phyloP scores from a whole-genome alignment of 2,113 vertebrate genomes.

The Pelusios castaneus region DNA sequence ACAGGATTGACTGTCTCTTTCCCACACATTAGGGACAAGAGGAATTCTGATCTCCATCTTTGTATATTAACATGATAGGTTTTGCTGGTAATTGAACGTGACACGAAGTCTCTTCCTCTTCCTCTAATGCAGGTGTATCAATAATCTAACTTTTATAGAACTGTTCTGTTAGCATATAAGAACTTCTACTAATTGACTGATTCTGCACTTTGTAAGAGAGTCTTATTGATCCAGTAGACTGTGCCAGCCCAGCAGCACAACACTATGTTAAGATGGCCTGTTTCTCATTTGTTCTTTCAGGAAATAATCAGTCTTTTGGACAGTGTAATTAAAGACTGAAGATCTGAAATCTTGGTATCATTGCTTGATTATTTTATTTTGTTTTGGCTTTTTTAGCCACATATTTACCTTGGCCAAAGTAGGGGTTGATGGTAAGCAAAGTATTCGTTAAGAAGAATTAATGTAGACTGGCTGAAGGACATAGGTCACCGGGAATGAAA shows the following conservation, averaged over 20 bases:
- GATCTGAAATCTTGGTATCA: neutral
- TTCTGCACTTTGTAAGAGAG: neutral
- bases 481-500: neutral
- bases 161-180: conserved; percentile 15
- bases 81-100: fast-evolving
- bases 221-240: neutral
- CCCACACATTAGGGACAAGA: neutral
- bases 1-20: neutral
- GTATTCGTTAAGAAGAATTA: neutral
- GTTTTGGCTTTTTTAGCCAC: neutral
- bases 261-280: fast-evolving
- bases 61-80: neutral
- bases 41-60: neutral
- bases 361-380: too few species aligned
- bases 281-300: neutral
- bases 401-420: neutral
- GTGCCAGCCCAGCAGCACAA: neutral
- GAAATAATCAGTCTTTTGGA: neutral
- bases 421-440: neutral
- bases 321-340: neutral
- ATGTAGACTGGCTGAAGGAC: neutral
- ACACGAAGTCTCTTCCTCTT: fast-evolving
- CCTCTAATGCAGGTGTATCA: neutral
- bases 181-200: neutral
- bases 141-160: conserved; percentile 17